Conservation (phyloP, 2,797 vertebrate genomes). For the Paguma larvata region DNA sequence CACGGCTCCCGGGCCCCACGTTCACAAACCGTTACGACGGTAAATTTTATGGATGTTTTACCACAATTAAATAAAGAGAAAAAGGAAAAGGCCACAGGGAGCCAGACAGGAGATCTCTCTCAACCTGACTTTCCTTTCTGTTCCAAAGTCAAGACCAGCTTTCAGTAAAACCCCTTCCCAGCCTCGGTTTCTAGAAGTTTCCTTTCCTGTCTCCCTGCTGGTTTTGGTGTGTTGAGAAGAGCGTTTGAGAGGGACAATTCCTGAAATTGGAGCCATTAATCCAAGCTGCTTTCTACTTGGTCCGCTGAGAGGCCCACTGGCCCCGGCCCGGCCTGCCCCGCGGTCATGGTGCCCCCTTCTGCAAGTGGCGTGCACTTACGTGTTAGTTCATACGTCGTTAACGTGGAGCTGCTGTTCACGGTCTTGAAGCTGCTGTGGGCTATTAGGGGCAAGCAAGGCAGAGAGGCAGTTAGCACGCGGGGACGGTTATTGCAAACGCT, state of each 20-base stretch:
- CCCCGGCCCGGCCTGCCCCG: background rate
- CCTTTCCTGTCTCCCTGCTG: background rate
- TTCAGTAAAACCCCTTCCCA: conserved; percentile 65
- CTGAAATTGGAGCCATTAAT: conserved; percentile 59
- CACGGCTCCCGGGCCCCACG: accelerated
- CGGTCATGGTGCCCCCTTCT: conserved; percentile 58
- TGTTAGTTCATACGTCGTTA: conserved; percentile 96
- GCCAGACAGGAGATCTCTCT: conserved; percentile 61
- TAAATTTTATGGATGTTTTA: background rate
- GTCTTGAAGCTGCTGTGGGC: conserved; percentile 98
- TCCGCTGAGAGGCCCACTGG: conserved; percentile 42
- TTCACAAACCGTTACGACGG: accelerated
- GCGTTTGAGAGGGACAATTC: conserved; percentile 8
- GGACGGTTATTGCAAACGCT: conserved; percentile 79
- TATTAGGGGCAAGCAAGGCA: conserved; percentile 88
- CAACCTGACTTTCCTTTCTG: conserved; percentile 55
- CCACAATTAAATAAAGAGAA: background rate
- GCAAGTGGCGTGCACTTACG: conserved; percentile 91
- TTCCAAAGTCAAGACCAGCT: conserved; percentile 50
- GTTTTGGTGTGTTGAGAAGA: conserved; percentile 29
- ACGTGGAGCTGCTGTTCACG: conserved; percentile 95
- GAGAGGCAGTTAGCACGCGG: conserved; percentile 84
- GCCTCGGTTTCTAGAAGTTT: conserved; percentile 80
- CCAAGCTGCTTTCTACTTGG: conserved; percentile 70
- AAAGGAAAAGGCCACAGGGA: background rate